Base-by-base conservation (phyloP, 2,888 invertebrate species). In the Aporophyla nigra region DNA sequence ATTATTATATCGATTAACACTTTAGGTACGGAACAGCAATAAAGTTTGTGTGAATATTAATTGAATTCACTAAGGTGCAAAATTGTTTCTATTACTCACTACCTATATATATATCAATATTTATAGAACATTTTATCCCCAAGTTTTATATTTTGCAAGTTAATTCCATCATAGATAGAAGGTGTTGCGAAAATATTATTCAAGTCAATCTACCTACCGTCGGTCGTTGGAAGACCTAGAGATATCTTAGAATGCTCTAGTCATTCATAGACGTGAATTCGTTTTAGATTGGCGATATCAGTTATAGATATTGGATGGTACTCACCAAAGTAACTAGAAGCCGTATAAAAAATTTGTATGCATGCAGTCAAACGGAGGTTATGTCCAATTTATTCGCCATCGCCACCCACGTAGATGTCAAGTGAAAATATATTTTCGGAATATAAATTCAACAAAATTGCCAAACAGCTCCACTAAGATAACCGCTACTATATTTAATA, bases 401-500 rank as follows among this genome's bases (percentile, higher is more conserved):
- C 72, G 16, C 86, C 86, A 87, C 86, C 84, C 84, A 86, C 75
- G 80, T 80, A 79, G 80, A 67, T 65, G 78, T 78, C 75, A 71
- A 63, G 56, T 49, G 21, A 76, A 74, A 81, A 81, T 74, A 63
- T 77, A 76, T 78, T 70, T 87, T 59, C n/a, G 61, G 58, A 81
- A 75, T 71, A 71, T 51, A 75, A 84, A 54, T 56, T 58, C 40
- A 66, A 76, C 61, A 46, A 74, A 86, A 82, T 79, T 70, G 66
- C 72, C 81, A 71, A 70, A 87, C 72, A 69, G 66, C 63, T 63
- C 71, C 40, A 46, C 43, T 46, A 62, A 85, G 68, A 87, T 85
- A 75, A 77, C 68, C 49, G 61, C 63, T 74, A 76, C 59, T 83
- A 74, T 75, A 72, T 88, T 87, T 87, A 89, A 88, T 90, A 89